Base-by-base conservation (phyloP, 2,113 vertebrate genomes). In the Xyliphius kryptos region DNA sequence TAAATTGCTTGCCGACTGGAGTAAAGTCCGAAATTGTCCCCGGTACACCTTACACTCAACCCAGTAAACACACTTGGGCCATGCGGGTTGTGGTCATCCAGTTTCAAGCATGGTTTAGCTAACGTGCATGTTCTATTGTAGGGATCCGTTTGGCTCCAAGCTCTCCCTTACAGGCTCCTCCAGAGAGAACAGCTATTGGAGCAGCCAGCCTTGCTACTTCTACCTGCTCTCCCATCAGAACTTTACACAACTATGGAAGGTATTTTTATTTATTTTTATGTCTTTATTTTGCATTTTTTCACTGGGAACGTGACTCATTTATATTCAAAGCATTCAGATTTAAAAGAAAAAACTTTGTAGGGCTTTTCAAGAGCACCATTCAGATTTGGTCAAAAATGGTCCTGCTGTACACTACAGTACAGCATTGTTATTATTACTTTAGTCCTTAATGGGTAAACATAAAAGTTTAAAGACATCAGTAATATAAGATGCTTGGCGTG, bases 101-200 rank as follows among this genome's bases (percentile, higher is more conserved):
- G 54, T 9, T 63, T 22, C 65, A 55, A 38, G 17, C 57, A 19
- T 20, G 32, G 61, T 10, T 38, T 13, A 48, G 53, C 37, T 81
- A 77, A 79, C 52, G 32, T 70, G 60, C 64, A 68, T 79, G 68
- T 83, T 80, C 76, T 65, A 62, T 83, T 80, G 61, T 81, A 84
- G 81, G 81, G 79, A 82, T 67, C 53, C 77, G 56, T 74, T 66
- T 70, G 66, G 63, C 68, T 76, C 78, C 72, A 69, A 77, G 61
- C 74, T 77, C 74, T 79, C 56, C 75, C 68, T 63, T 71, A 63
- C 65, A 61, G 64, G 56, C 63, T 66, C 54, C 57, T 66, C 70
- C 54, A 68, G 72, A 64, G 70, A 76, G 66, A 73, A 63, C 59
- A 60, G 49, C 57, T 74, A 66, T 66, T 70, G 79, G 80, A 81